phyloP scores from a whole-genome alignment of 2,888 invertebrate genomes.

The Zelleria hepariella region DNA sequence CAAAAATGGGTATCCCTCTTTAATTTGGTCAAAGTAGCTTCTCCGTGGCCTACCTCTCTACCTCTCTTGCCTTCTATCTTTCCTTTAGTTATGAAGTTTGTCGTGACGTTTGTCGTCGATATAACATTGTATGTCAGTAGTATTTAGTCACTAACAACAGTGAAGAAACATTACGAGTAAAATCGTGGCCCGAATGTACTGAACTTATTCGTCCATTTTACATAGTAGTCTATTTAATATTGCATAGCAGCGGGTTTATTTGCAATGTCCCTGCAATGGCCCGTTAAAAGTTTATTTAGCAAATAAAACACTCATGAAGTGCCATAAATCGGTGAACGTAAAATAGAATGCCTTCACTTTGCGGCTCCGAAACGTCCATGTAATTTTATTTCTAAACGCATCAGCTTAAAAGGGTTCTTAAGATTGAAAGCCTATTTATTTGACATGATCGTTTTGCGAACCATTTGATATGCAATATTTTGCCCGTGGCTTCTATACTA shows the following conservation, averaged over 20 bases:
- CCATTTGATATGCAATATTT: not conserved
- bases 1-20: no score
- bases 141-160: no score
- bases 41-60: no score
- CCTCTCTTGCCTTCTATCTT: no score
- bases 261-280: constrained; percentile 41
- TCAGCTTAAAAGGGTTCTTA: not conserved
- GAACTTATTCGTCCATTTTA: no score
- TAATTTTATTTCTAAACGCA: not conserved
- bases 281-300: constrained; percentile 58
- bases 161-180: no score
- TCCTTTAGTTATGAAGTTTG: no score
- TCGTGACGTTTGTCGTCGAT: no score
- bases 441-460: not conserved
- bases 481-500: not conserved
- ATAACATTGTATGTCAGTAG: no score
- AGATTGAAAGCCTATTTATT: not conserved
- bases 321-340: constrained; percentile 49
- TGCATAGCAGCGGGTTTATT: constrained; percentile 24
- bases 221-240: constrained; percentile 7
- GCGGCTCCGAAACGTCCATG: no score
- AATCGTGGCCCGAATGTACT: no score
- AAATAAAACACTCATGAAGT: constrained; percentile 55
- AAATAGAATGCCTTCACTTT: constrained; percentile 57
- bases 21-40: no score